These are phyloP conservation scores for Papilio machaon DNA, from an alignment of 1,140 invertebrate species.

Conservation along the genomic window DNA sequence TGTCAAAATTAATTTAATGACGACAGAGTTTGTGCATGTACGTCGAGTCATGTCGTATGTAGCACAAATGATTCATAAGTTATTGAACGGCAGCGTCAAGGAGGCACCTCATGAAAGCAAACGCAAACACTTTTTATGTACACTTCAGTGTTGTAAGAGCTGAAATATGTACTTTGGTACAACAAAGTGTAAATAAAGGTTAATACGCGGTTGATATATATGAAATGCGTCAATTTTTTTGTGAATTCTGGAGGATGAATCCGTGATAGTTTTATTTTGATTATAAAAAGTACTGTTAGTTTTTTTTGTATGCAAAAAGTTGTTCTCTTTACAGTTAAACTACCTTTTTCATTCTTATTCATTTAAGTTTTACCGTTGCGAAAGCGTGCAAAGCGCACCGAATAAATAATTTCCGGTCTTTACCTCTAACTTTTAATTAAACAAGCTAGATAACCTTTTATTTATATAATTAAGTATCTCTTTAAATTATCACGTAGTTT, in stretches of 20 bases:
- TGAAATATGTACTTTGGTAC: not conserved
- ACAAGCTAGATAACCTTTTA: slow-evolving; percentile 9
- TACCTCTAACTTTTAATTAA: slow-evolving; percentile 36
- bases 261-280: not conserved
- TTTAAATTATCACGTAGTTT: not conserved
- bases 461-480: slow-evolving; percentile 40
- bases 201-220: not conserved
- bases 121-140: slow-evolving; percentile 18
- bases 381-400: slow-evolving; percentile 1
- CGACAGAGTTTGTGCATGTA: slow-evolving; percentile 30
- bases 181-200: not conserved
- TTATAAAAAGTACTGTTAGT: not conserved
- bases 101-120: slow-evolving; percentile 6
- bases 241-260: not conserved
- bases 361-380: slow-evolving; percentile 14
- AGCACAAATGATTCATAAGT: slow-evolving; percentile 24
- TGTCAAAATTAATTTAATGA: slow-evolving; percentile 45
- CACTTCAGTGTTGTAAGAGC: not conserved
- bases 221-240: not conserved
- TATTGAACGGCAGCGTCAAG: slow-evolving; percentile 10
- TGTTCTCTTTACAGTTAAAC: not conserved
- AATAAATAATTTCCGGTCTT: slow-evolving; percentile 26
- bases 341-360: not conserved
- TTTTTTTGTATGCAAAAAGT: not conserved
- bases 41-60: not conserved